phyloP scores from a whole-genome alignment of 2,113 vertebrate species.

The Alligator mississippiensis region DNA sequence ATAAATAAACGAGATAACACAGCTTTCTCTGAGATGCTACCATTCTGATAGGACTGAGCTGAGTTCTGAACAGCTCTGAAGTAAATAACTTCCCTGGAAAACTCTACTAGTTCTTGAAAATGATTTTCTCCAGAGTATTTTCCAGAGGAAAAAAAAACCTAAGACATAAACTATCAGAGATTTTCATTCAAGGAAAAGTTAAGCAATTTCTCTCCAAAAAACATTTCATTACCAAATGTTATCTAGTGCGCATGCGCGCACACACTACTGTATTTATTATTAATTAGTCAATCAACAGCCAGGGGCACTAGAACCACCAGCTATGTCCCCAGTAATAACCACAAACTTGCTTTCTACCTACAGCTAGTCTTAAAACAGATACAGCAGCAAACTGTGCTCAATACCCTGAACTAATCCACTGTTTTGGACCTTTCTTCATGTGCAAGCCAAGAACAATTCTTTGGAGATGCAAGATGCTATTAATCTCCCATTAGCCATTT shows the following conservation, averaged over 20 bases:
- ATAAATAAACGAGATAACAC: background rate
- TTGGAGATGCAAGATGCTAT: background rate
- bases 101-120: background rate
- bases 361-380: background rate
- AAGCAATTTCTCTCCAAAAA: background rate
- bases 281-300: background rate
- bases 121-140: background rate
- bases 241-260: background rate
- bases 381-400: rapidly evolving
- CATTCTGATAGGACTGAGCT: background rate
- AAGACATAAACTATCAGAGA: rapidly evolving
- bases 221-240: background rate
- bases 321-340: background rate
- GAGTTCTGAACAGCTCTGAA: background rate
- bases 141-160: background rate
- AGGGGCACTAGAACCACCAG: background rate
- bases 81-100: background rate
- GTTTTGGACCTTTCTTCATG: background rate
- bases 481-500: background rate
- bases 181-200: background rate
- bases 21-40: background rate
- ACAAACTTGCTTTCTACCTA: background rate
- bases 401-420: rapidly evolving
- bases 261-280: rapidly evolving
- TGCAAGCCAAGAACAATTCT: background rate